Evolutionary conservation across 2,888 invertebrate genomes (phyloP).

Genomic region (Dermolepida albohirtum): DNA sequence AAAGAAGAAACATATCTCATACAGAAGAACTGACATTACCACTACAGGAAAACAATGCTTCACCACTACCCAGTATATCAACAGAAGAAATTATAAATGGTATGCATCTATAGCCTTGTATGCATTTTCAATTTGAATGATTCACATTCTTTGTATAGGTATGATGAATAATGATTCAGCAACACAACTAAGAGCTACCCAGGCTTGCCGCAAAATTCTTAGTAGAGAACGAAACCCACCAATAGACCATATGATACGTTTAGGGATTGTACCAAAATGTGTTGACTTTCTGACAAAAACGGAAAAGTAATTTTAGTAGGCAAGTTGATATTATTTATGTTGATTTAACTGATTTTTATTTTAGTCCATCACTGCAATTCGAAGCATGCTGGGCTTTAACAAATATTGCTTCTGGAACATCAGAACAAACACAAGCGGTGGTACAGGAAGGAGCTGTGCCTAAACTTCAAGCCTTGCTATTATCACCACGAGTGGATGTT

Average conservation of each 20-base stretch:
- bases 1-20: constrained; percentile 84
- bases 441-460: constrained; percentile 89
- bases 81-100: constrained; percentile 80
- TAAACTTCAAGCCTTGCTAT: constrained; percentile 80
- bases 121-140: not conserved
- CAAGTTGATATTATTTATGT: not conserved
- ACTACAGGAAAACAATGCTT: constrained; percentile 66
- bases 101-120: constrained; percentile 53
- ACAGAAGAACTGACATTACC: constrained; percentile 69
- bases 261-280: constrained; percentile 86
- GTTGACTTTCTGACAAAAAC: constrained; percentile 79
- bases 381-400: constrained; percentile 98
- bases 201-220: constrained; percentile 87
- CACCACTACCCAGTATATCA: constrained; percentile 66
- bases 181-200: constrained; percentile 77
- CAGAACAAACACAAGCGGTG: constrained; percentile 90
- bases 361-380: constrained; percentile 83
- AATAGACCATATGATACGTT: constrained; percentile 84
- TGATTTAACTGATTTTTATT: constrained; percentile 21
- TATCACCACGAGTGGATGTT: constrained; percentile 75
- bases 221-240: constrained; percentile 93
- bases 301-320: constrained; percentile 73
- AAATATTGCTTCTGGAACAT: constrained; percentile 95
- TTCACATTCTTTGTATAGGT: constrained; percentile 61
- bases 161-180: constrained; percentile 76